These are phyloP conservation scores for Pogonophryne albipinna DNA, from an alignment of 2,797 vertebrate species.

Conservation along the genomic window DNA sequence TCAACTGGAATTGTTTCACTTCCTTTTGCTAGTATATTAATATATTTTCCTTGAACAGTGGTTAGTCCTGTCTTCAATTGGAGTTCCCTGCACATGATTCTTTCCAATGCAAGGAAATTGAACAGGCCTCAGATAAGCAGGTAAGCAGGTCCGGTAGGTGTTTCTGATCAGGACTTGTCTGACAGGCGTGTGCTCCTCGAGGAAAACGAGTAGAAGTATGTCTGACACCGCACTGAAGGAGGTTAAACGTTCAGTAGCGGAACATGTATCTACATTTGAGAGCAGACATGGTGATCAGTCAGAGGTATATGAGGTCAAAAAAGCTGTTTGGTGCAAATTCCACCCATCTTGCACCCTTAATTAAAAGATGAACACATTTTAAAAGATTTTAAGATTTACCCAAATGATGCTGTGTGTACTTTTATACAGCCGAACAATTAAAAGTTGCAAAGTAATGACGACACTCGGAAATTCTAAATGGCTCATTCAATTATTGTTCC, in stretches of 20 bases:
- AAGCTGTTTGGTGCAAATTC: not conserved
- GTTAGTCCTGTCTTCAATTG: constrained; percentile 21
- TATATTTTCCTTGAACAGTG: not conserved
- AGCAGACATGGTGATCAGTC: not conserved
- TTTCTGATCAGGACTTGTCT: constrained; percentile 54
- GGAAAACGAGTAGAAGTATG: not conserved
- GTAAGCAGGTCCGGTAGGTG: constrained; percentile 49
- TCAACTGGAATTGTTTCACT: constrained; percentile 23
- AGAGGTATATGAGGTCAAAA: not conserved
- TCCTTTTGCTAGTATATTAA: not conserved
- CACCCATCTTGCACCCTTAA: not conserved
- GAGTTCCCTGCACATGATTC: constrained; percentile 26
- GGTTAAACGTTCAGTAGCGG: not conserved
- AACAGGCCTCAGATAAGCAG: not conserved
- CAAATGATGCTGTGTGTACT: not conserved
- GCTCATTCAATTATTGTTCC: constrained; percentile 24
- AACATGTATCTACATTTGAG: not conserved
- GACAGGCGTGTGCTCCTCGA: not conserved
- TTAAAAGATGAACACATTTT: not conserved
- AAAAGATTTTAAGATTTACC: not conserved
- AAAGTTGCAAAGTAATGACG: not conserved
- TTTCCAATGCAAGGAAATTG: not conserved
- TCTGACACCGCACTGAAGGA: not conserved
- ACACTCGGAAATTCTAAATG: constrained; percentile 16
- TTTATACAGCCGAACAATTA: not conserved